A percentile compares a stretch with the other conserved stretches of the same genome.
These are phyloP conservation scores for Tadarida brasiliensis DNA, from an alignment of 2,797 vertebrate species.

Conservation along the genomic window DNA sequence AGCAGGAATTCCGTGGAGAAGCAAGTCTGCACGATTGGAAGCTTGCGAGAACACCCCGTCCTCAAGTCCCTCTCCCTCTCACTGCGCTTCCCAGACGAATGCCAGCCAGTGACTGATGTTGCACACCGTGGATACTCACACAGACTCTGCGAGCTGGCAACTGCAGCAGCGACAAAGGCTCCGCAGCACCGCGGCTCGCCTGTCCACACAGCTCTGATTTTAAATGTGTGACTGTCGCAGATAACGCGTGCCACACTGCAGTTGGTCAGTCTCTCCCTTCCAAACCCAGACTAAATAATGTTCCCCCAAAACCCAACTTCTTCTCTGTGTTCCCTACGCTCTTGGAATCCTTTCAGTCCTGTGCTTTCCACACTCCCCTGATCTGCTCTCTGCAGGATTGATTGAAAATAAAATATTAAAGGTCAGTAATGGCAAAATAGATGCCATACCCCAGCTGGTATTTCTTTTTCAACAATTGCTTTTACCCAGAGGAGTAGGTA, in stretches of 20 bases:
- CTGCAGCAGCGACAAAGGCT: background rate
- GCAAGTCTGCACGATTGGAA: background rate
- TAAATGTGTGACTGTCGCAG: background rate
- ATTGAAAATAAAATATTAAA: slow-evolving; percentile 43
- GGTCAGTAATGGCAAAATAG: background rate
- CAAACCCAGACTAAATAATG: background rate
- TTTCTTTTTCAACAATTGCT: background rate
- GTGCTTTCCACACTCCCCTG: background rate
- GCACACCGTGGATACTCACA: background rate
- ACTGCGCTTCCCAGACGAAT: background rate
- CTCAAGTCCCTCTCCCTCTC: background rate
- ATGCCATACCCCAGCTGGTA: background rate
- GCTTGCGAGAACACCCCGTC: background rate
- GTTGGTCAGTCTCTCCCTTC: background rate
- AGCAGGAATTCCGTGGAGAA: background rate
- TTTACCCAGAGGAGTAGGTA: slow-evolving; percentile 11
- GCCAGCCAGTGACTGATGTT: background rate
- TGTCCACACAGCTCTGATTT: background rate
- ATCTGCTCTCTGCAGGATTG: background rate
- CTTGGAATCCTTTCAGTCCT: background rate
- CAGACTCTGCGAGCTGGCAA: background rate
- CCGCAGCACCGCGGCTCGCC: background rate
- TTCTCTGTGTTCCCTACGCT: background rate
- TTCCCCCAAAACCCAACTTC: background rate
- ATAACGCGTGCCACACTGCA: background rate